Percentiles rank a stretch among this genome's conserved stretches.
Evolutionary conservation across 2,888 invertebrate species (phyloP).

Genomic region (Trissonchulus sp.): DNA sequence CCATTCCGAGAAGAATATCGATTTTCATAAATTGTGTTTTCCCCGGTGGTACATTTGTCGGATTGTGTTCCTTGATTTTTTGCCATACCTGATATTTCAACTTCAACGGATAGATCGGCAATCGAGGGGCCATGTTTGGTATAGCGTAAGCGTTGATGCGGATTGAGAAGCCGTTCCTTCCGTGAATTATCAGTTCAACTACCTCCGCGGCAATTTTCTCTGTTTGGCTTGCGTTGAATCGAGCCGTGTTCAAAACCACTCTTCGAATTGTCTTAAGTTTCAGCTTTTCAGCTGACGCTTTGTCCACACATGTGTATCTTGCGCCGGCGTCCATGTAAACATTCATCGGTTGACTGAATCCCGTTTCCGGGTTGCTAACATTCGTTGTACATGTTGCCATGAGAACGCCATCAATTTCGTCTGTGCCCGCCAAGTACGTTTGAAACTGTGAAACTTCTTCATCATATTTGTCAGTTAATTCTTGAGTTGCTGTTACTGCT

Average conservation of each 20-base stretch:
- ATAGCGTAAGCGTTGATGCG: not conserved
- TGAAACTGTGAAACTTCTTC: no score
- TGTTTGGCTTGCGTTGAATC: not conserved
- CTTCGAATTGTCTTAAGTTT: not conserved
- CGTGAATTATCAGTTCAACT: slow-evolving; percentile 2
- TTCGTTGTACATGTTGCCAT: not conserved
- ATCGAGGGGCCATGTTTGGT: not conserved
- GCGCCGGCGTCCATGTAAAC: slow-evolving; percentile 5
- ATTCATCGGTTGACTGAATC: not conserved
- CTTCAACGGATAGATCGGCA: not conserved
- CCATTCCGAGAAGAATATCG: not conserved
- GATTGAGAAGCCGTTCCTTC: not conserved
- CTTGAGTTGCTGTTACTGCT: not conserved
- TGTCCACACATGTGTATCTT: not conserved
- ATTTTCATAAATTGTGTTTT: not conserved
- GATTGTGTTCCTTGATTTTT: no score
- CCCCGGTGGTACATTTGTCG: not conserved
- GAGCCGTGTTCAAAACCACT: not conserved
- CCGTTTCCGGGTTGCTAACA: not conserved
- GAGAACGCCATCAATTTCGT: not conserved
- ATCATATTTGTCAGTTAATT: no score
- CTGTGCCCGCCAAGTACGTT: not conserved
- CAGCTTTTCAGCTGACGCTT: not conserved
- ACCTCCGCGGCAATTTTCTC: not conserved
- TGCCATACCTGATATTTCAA: no score